These are phyloP conservation scores for Sciurus niger DNA, from an alignment of 2,113 vertebrate genomes.

Conservation along the genomic window DNA sequence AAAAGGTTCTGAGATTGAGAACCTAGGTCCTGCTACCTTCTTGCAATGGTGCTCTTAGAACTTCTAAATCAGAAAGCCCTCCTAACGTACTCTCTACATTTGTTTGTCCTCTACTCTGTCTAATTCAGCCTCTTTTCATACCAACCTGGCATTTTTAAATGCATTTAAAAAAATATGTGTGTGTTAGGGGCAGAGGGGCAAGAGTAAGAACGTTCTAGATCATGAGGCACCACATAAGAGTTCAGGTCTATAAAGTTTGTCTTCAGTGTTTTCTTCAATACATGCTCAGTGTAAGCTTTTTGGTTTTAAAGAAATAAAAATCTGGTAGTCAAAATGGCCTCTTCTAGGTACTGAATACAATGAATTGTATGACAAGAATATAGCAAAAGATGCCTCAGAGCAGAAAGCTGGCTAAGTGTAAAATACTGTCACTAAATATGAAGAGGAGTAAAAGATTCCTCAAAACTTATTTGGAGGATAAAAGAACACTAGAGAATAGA, in stretches of 20 bases:
- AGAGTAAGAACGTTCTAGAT: not conserved
- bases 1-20: not conserved
- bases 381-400: not conserved
- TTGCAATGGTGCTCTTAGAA: not conserved
- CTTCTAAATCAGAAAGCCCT: conserved; percentile 21
- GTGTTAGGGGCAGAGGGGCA: not conserved
- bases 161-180: not conserved
- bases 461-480: not conserved
- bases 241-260: not conserved
- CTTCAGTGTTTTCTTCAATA: conserved; percentile 1
- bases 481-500: conserved; percentile 40
- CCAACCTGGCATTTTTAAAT: not conserved
- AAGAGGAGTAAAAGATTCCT: conserved; percentile 22
- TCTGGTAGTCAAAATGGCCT: not conserved
- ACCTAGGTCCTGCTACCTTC: not conserved
- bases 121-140: not conserved
- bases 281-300: not conserved
- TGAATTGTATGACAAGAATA: conserved; percentile 42
- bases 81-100: not conserved
- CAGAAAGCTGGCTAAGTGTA: conserved; percentile 50
- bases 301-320: conserved; percentile 43
- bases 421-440: conserved; percentile 19
- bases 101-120: not conserved
- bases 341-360: not conserved
- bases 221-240: not conserved